Percentiles rank a stretch among this genome's conserved stretches.
These are phyloP conservation scores for Oxyteleia sp. DNA, from an alignment of 2,888 invertebrate genomes.

Conservation along the genomic window DNA sequence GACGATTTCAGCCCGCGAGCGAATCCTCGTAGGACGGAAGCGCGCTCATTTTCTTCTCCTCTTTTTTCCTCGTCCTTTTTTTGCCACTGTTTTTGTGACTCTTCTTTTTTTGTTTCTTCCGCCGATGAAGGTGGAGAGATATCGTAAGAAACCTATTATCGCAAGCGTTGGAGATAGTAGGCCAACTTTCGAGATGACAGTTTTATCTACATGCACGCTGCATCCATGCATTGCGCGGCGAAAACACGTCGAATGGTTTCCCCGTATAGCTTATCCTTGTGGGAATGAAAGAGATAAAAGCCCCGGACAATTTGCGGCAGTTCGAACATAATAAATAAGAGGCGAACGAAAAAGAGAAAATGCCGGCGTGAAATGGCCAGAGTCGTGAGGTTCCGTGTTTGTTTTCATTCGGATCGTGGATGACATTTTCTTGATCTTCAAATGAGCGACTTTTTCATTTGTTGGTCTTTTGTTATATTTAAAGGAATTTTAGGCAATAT, in stretches of 20 bases:
- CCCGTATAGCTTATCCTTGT: constrained; percentile 71
- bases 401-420: constrained; percentile 6
- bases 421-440: too few species aligned
- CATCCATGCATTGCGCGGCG: constrained; percentile 52
- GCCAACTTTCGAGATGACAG: constrained; percentile 85
- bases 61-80: background rate
- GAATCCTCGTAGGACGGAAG: constrained; percentile 51
- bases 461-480: too few species aligned
- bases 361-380: constrained; percentile 14
- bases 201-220: constrained; percentile 80
- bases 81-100: too few species aligned
- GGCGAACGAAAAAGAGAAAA: constrained; percentile 45
- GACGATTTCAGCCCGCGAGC: too few species aligned
- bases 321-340: constrained; percentile 52
- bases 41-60: constrained; percentile 5
- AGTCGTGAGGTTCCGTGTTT: background rate
- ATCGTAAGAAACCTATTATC: constrained; percentile 79
- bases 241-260: constrained; percentile 56
- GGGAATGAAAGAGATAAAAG: constrained; percentile 70
- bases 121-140: constrained; percentile 70
- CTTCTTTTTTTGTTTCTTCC: background rate
- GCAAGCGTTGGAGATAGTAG: constrained; percentile 82
- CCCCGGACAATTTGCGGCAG: constrained; percentile 39
- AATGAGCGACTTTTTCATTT: too few species aligned
- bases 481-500: too few species aligned